Conservation (phyloP, 2,113 vertebrate genomes). For the Connochaetes taurinus region DNA sequence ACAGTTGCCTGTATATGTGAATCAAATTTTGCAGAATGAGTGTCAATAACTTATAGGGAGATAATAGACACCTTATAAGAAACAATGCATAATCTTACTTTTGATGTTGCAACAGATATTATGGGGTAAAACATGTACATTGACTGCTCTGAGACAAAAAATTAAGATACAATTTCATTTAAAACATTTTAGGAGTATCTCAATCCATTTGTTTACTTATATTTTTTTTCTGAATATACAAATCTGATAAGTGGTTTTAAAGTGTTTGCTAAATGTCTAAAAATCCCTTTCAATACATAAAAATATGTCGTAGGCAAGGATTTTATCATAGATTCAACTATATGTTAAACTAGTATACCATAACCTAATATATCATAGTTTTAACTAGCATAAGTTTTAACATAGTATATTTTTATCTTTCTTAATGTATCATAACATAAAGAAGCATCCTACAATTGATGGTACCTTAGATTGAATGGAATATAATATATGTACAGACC, state of each 20-base stretch:
- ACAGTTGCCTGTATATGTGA: not conserved
- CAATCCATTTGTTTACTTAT: not conserved
- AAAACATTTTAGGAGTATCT: not conserved
- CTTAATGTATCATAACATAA: not conserved
- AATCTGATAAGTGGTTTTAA: not conserved
- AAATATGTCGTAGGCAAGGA: not conserved
- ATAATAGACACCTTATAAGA: not conserved
- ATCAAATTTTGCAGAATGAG: not conserved
- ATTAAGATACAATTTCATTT: not conserved
- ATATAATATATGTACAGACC: not conserved
- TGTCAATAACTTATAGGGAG: not conserved
- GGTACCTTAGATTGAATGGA: not conserved
- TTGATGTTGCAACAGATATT: not conserved
- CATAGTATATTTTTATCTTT: not conserved
- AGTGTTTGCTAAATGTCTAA: not conserved
- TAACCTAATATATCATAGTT: not conserved
- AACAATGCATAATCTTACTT: not conserved
- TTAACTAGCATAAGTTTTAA: not conserved
- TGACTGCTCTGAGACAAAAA: not conserved
- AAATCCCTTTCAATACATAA: not conserved
- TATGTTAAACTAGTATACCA: not conserved
- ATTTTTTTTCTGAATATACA: not conserved
- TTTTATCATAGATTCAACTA: not conserved
- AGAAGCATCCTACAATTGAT: not conserved
- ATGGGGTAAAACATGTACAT: not conserved